Evolutionary conservation across 37 sponge, comb jelly and placozoan species (phyloP).

Genomic region (Chondrosia reniformis): DNA sequence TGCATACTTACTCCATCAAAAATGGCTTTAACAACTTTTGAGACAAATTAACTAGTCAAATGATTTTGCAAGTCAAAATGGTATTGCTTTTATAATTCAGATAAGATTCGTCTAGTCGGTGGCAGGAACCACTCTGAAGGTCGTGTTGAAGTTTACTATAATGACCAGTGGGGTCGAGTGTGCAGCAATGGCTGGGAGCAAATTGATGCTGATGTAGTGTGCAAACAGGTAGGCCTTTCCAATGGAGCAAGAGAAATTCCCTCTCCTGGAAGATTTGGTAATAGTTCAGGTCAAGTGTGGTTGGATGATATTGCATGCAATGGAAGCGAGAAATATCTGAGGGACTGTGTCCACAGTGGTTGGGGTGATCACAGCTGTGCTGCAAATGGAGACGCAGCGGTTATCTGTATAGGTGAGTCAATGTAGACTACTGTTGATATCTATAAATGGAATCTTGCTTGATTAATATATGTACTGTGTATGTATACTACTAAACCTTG

Average conservation of each 20-base stretch:
- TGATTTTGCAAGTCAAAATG: no score
- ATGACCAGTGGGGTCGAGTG: constrained; percentile 19
- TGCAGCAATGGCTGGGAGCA: constrained; percentile 19
- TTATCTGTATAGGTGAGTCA: not conserved
- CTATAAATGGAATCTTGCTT: no score
- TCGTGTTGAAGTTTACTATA: constrained; percentile 28
- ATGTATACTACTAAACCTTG: no score
- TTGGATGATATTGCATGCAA: not conserved
- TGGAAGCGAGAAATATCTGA: not conserved
- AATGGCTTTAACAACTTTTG: no score
- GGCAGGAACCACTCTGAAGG: not conserved
- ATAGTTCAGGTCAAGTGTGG: not conserved
- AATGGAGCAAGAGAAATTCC: not conserved
- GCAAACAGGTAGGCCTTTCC: constrained; percentile 23
- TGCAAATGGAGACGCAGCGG: not conserved
- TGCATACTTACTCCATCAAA: no score
- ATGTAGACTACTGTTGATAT: no score
- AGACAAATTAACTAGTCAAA: no score
- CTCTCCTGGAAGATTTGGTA: not conserved
- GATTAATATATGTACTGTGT: no score
- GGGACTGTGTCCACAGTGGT: not conserved
- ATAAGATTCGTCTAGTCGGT: not conserved
- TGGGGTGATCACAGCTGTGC: not conserved
- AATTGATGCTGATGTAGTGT: constrained; percentile 26
- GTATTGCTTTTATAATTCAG: no score